Base-by-base conservation (phyloP, 2,113 vertebrate species). In the Cyphomyrus plagiostoma region DNA sequence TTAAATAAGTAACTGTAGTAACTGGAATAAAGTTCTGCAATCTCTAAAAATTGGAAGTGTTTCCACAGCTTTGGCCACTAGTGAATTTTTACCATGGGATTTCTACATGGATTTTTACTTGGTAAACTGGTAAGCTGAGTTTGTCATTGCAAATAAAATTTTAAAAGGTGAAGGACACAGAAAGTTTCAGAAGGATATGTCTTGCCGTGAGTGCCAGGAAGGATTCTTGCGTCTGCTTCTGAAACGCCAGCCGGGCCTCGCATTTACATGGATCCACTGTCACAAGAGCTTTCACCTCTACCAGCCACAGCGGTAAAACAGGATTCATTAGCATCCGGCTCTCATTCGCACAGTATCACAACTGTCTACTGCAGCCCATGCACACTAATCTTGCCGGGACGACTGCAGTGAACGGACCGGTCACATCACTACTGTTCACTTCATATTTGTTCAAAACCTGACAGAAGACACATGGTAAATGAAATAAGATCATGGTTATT, bases 151-250 rank as follows among this genome's bases (percentile, higher is more conserved):
- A 0, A 30, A 70, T 70, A 30, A 35, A 13, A 70, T 26, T 4
- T 70, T 30, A 70, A 70, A 70, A 70, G 62, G n/a, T 70, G 62
- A 70, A 70, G n/a, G 62, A 70, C 62, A 11, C 62, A 70, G 23
- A 66, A n/a, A 9, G 23, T 66, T 11, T 1, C 1, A 95, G 94
- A 99, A 99, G 98, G 98, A 99, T 99, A 99, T 99, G 91, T 95
- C 96, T 98, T 91, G 91, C 92, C 88, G 94, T 96, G 89, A 99
- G 94, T 89, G 96, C 95, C 92, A 97, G 95, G 35, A 99, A 95
- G 45, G 89, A 94, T 0, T 95, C 96, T 88, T 96, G 97, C 89
- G 98, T 95, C 3, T 96, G 97, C 82, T 94, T 96, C 95, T 98
- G 98, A 94, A 99, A 97, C 0, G 95, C 94, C 92, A 97, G 93